phyloP scores from a whole-genome alignment of 2,797 vertebrate genomes.

The Aplochiton taeniatus region DNA sequence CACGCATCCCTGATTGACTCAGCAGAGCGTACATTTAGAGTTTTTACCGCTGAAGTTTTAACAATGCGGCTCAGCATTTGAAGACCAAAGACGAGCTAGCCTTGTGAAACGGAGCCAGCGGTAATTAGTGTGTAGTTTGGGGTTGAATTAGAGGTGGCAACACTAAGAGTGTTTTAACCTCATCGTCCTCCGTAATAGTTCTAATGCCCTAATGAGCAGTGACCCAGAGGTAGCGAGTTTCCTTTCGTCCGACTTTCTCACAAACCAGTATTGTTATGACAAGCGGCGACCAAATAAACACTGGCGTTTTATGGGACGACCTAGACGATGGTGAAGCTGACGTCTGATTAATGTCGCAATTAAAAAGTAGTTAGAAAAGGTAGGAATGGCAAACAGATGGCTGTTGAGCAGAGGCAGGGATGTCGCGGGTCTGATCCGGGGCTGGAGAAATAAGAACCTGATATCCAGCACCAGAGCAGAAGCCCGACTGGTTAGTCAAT shows the following conservation, averaged over 20 bases:
- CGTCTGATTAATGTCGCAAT: constrained; percentile 52
- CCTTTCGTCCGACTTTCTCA: neutral
- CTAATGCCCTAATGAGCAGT: constrained; percentile 33
- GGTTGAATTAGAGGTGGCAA: constrained; percentile 26
- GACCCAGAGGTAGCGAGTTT: constrained; percentile 27
- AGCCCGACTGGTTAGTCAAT: too few species aligned
- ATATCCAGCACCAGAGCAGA: too few species aligned
- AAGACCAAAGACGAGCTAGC: constrained; percentile 5
- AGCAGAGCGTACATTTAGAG: too few species aligned
- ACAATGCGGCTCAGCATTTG: neutral
- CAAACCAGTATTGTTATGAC: constrained; percentile 33
- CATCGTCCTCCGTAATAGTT: constrained; percentile 6
- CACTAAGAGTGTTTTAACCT: constrained; percentile 35
- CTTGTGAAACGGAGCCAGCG: constrained; percentile 13
- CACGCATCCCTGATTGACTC: too few species aligned
- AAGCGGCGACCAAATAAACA: constrained; percentile 47
- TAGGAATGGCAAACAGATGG: constrained; percentile 52
- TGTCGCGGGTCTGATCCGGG: too few species aligned
- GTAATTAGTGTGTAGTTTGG: constrained; percentile 27
- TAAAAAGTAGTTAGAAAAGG: constrained; percentile 45
- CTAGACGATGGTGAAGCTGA: constrained; percentile 25
- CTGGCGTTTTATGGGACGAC: constrained; percentile 32
- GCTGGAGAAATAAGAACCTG: too few species aligned
- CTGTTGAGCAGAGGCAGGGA: constrained; percentile 33
- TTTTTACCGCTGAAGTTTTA: too few species aligned